Percentiles rank a stretch among this genome's conserved stretches.
phyloP scores from a whole-genome alignment of 2,797 vertebrate genomes.

The Emydoidea blandingii region DNA sequence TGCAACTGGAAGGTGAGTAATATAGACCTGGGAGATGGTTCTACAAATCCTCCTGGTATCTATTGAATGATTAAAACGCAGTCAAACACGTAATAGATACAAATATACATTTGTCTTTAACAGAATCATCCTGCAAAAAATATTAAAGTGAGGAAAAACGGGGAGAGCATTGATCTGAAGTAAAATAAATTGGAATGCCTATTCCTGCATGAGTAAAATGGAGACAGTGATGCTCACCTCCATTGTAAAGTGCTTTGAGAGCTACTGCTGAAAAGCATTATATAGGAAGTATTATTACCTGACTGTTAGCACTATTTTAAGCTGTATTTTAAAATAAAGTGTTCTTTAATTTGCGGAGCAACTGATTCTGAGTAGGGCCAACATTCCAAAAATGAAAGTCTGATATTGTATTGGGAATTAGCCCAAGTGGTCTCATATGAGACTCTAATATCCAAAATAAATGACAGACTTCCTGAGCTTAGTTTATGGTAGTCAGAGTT shows the following conservation, averaged over 20 bases:
- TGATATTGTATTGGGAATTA: neutral
- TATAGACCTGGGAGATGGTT: neutral
- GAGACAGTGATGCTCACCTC: neutral
- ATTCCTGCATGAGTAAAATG: neutral
- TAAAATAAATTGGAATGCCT: neutral
- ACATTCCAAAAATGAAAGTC: neutral
- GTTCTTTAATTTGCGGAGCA: neutral
- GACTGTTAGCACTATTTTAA: neutral
- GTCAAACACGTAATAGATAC: neutral
- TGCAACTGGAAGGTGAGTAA: neutral
- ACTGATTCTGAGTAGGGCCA: neutral
- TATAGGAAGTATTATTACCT: neutral
- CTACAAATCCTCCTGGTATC: neutral
- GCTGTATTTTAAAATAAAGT: neutral
- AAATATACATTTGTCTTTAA: neutral
- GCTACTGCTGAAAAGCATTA: neutral
- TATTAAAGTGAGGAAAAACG: neutral
- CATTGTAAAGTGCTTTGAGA: neutral
- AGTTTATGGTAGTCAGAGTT: conserved; percentile 26
- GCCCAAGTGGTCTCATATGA: neutral
- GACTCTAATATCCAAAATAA: neutral
- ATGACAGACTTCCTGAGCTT: conserved; percentile 22
- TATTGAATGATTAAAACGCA: neutral
- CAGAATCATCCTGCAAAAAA: neutral
- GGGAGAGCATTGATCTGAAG: neutral